phyloP scores from a whole-genome alignment of 1,140 invertebrate species.

The Yoshiicerus persimilis region DNA sequence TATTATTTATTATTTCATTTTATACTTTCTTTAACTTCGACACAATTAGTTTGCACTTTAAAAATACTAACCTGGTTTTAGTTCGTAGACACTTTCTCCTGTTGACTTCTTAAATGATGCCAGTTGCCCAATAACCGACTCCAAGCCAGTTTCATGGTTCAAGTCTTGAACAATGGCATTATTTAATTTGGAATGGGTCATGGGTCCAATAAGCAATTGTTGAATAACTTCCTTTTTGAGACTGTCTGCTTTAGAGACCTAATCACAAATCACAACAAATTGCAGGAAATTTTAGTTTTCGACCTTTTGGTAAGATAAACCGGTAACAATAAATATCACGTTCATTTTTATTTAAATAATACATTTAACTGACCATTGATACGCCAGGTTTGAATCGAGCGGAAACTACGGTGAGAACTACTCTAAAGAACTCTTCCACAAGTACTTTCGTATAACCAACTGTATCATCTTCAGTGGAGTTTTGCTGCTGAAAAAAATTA shows the following conservation, averaged over 20 bases:
- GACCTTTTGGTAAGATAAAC: too few relatives aligned
- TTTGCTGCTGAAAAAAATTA: background rate
- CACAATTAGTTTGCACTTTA: too few relatives aligned
- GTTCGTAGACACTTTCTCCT: conserved; percentile 73
- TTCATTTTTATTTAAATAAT: too few relatives aligned
- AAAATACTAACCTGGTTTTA: conserved; percentile 64
- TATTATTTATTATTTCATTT: too few relatives aligned
- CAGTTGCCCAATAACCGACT: conserved; percentile 83
- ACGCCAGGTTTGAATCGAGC: conserved; percentile 78
- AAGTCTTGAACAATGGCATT: conserved; percentile 84
- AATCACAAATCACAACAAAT: too few relatives aligned
- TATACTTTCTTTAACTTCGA: too few relatives aligned
- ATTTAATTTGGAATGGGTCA: conserved; percentile 88
- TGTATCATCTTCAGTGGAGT: background rate
- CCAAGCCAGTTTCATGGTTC: conserved; percentile 78
- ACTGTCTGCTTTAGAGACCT: conserved; percentile 77
- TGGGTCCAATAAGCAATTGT: conserved; percentile 87
- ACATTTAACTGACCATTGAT: conserved; percentile 52
- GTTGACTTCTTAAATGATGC: conserved; percentile 85
- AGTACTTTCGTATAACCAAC: conserved; percentile 62
- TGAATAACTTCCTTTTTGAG: conserved; percentile 96
- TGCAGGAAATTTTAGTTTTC: too few relatives aligned
- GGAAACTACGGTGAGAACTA: conserved; percentile 85
- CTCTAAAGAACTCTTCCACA: conserved; percentile 88
- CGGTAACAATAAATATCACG: too few relatives aligned